Evolutionary conservation across 2,113 vertebrate species (phyloP), one percentile per base, ranked within the genome.

Genomic region (Ctenomys sociabilis): DNA sequence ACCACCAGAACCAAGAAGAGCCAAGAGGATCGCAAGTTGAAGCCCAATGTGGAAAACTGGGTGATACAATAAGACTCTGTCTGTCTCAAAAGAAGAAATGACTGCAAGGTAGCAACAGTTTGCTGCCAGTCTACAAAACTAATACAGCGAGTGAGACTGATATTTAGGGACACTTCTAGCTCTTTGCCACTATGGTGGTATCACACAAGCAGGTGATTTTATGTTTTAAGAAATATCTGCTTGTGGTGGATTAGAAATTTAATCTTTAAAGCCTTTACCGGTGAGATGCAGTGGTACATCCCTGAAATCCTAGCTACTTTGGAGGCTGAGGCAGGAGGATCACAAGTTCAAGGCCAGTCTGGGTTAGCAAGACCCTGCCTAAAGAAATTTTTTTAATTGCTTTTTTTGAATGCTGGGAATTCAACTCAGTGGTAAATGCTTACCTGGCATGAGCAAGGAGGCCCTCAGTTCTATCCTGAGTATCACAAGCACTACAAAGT

Each of bases 211-310:
- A 40, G 7, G 16, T 32, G 75, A 89, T 72, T 94, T 94, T 72
- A 90, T 78, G 40, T 72, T 93, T 90, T 87, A 91, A 63, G 72
- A 94, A 91, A 81, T n/a, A 89, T 7, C 40, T 75, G 37, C 57
- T 61, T 59, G 7, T 90, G 70, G 49, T 52, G 11, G 30, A 78
- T 28, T 91, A n/a, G 52, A 91, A 91, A 95, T 57, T 77, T 75
- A 26, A 30, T 16, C 37, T 90, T 13, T 45, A 64, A 73, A 78
- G 49, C 77, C 89, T 82, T 88, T 78, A n/a, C 32, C 37, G 30
- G 16, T 8, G 24, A 19, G 77, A 9, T 54, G 24, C 14, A 78
- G 75, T 54, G 30, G 49, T 30, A 80, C 45, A 80, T 12, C 30
- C 17, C 77, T n/a, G 8, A 30, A 80, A 80, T 80, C 17, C 45